These are phyloP conservation scores for Masticophis lateralis DNA, from an alignment of 2,797 vertebrate species.

Conservation along the genomic window DNA sequence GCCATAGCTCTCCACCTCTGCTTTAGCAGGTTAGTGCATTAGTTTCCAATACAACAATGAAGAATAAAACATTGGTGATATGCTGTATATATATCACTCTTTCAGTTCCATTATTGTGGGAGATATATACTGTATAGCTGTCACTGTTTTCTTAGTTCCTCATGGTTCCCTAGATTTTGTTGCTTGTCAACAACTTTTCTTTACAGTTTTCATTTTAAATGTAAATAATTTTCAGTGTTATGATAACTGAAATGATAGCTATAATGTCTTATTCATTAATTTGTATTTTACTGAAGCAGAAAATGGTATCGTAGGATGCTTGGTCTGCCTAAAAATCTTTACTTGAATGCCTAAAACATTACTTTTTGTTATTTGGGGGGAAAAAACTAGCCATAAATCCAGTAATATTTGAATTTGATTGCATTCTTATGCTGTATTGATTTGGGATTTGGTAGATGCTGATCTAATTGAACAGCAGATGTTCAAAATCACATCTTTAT, in stretches of 20 bases:
- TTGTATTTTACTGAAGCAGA: conserved; percentile 22
- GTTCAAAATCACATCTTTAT: conserved; percentile 55
- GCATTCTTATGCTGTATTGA: conserved; percentile 36
- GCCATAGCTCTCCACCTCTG: not conserved
- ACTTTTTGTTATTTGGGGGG: not conserved
- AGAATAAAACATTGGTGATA: not conserved
- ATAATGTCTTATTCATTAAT: not conserved
- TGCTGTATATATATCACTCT: not conserved
- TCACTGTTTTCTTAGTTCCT: not conserved
- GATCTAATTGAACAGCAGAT: conserved; percentile 55
- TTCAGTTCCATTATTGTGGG: not conserved
- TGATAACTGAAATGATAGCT: not conserved
- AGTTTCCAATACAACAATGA: not conserved
- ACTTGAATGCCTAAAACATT: conserved; percentile 17
- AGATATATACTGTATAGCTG: not conserved
- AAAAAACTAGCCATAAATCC: not conserved
- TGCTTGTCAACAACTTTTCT: not conserved
- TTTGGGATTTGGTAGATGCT: conserved; percentile 60
- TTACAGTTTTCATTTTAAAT: not conserved
- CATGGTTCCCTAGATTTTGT: not conserved
- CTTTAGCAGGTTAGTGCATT: not conserved
- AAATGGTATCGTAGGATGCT: not conserved
- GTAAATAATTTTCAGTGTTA: not conserved
- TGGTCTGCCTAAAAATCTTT: conserved; percentile 28
- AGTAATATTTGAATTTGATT: conserved; percentile 46